Evolutionary conservation across 1,140 invertebrate species (phyloP), one percentile per base, ranked within the genome.

Genomic region (Euwallacea fornicatus): DNA sequence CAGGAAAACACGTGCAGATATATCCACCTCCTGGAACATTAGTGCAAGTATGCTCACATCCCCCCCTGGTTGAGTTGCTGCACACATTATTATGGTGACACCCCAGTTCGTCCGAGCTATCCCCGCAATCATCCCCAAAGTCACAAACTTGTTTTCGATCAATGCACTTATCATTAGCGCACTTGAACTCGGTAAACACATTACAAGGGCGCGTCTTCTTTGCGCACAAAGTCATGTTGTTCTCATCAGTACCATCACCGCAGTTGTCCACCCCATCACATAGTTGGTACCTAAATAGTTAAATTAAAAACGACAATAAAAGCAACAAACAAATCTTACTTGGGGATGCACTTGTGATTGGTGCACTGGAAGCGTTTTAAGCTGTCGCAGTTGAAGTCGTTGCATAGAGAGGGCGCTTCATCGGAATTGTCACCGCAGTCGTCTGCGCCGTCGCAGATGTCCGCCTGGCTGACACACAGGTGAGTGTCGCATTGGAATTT

Each of bases 401-500:
- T 91, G 79, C 95, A 96, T 21, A 95, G 85, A 9, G 86, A 83
- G 0, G 89, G 84, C 56, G 88, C 88, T 83, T 98, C 96, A 82
- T 98, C 96, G 0, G 93, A 93, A 46, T 87, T 88, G 80, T 98
- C 96, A 8, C 93, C 92, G 79, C 96, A 98, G 80, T 98, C 96
- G 74, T 95, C 91, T 21, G 88, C 90, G 43, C 90, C 90, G 80
- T 97, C 95, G 78, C 95, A 97, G 6, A 93, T 83, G 81, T 96
- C 94, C 7, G 89, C 88, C 54, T 91, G 87, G 0, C 90, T 89
- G 0, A 96, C 90, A 79, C 95, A 97, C n/a, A 97, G 81, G 80
- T 94, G 92, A 78, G 98, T 98, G 62, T 91, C 90, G 82, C 96
- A 98, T 79, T 98, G 91, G 87, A 97, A 98, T 75, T 91, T 88